A percentile compares a stretch with the other conserved stretches of the same genome.
phyloP scores from a whole-genome alignment of 2,113 vertebrate genomes.

The Nothobranchius furzeri region DNA sequence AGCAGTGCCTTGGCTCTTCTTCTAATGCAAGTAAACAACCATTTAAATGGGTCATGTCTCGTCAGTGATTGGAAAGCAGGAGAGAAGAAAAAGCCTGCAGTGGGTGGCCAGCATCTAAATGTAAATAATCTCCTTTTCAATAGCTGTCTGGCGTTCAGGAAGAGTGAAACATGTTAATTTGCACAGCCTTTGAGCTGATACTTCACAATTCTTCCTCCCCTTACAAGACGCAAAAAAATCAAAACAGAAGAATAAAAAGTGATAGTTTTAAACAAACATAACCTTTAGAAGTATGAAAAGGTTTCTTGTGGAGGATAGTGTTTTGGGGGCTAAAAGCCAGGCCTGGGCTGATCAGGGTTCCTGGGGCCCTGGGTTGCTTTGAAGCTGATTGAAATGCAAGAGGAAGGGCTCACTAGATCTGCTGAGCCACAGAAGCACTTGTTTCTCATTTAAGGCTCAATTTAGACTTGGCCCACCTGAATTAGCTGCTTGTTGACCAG shows the following conservation, averaged over 20 bases:
- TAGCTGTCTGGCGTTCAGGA: constrained; percentile 76
- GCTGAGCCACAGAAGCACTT: constrained; percentile 68
- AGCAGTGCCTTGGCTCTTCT: constrained; percentile 78
- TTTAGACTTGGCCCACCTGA: constrained; percentile 53
- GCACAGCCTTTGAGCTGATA: constrained; percentile 42
- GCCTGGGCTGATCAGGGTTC: constrained; percentile 43
- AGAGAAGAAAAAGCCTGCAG: constrained; percentile 67
- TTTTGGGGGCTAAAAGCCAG: constrained; percentile 38
- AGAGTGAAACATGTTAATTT: constrained; percentile 78
- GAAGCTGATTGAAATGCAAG: constrained; percentile 76
- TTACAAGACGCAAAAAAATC: constrained; percentile 21
- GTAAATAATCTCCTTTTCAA: constrained; percentile 76
- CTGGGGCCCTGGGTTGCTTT: constrained; percentile 54
- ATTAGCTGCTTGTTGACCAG: constrained; percentile 49
- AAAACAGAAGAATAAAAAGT: constrained; percentile 31
- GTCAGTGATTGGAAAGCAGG: constrained; percentile 70
- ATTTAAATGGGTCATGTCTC: constrained; percentile 83
- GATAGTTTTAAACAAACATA: constrained; percentile 41
- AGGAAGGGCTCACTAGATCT: constrained; percentile 48
- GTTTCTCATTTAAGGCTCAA: constrained; percentile 61
- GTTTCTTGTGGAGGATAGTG: constrained; percentile 38
- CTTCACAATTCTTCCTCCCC: constrained; percentile 17
- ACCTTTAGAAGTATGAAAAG: constrained; percentile 27
- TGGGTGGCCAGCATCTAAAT: constrained; percentile 75
- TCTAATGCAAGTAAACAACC: constrained; percentile 84